Percentiles rank a stretch among this genome's conserved stretches.
These are phyloP conservation scores for Hydrochoerus hydrochaeris DNA, from an alignment of 2,113 vertebrate species.

Conservation along the genomic window DNA sequence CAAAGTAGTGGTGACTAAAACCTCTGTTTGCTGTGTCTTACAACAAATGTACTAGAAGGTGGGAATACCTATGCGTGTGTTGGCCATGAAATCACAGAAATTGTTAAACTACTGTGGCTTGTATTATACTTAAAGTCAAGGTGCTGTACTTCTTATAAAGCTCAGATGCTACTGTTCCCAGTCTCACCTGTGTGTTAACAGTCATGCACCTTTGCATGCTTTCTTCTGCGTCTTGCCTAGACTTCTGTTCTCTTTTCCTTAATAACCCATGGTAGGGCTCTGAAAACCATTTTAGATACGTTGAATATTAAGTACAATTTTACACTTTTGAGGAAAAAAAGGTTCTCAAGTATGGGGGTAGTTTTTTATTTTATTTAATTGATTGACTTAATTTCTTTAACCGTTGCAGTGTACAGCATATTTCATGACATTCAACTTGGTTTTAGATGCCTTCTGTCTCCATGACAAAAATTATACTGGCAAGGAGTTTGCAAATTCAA, in stretches of 20 bases:
- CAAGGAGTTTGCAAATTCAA: neutral
- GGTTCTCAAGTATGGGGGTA: neutral
- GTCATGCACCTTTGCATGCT: neutral
- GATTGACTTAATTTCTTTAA: neutral
- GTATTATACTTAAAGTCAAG: neutral
- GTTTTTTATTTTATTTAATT: neutral
- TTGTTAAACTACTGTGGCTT: neutral
- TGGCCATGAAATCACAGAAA: neutral
- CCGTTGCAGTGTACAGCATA: neutral
- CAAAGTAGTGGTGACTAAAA: neutral
- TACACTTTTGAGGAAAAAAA: neutral
- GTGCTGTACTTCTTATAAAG: slow-evolving; percentile 7
- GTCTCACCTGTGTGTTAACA: neutral
- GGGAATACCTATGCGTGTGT: neutral
- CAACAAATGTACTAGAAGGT: neutral
- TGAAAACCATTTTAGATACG: neutral
- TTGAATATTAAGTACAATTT: neutral
- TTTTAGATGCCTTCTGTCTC: neutral
- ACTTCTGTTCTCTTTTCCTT: neutral
- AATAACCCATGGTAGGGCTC: neutral
- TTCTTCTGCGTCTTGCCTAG: neutral
- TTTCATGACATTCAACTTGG: neutral
- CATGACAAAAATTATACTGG: neutral
- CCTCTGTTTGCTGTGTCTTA: neutral
- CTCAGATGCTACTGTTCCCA: neutral